Conservation (phyloP, 2,888 invertebrate genomes). For the Hybos culiciformis region DNA sequence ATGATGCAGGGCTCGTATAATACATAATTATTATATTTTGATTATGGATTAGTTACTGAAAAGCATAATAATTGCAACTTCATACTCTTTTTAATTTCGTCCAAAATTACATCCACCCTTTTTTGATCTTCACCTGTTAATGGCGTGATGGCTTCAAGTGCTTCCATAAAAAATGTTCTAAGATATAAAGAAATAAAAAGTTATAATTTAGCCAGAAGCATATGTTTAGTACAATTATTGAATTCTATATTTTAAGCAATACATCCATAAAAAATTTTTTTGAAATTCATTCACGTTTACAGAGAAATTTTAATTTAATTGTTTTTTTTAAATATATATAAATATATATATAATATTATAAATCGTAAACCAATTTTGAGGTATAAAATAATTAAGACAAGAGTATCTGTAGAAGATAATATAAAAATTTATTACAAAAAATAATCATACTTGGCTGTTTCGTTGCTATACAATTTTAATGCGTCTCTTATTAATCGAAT, state of each 20-base stretch:
- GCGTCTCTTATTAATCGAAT: constrained; percentile 53
- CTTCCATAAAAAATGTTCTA: constrained; percentile 68
- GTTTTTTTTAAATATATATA: constrained; percentile 1
- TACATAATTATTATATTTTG: too few relatives aligned
- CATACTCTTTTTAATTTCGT: constrained; percentile 50
- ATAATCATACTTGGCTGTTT: constrained; percentile 46
- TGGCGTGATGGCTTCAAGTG: constrained; percentile 57
- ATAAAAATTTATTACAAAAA: not conserved
- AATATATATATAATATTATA: too few relatives aligned
- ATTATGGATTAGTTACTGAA: constrained; percentile 26
- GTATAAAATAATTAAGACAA: too few relatives aligned
- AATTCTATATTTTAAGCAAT: too few relatives aligned
- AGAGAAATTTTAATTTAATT: too few relatives aligned
- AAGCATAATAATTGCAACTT: constrained; percentile 54
- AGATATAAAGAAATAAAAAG: constrained; percentile 21
- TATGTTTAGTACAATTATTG: too few relatives aligned
- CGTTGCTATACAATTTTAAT: constrained; percentile 48
- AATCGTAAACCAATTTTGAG: too few relatives aligned
- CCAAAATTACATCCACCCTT: constrained; percentile 47
- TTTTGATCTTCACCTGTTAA: constrained; percentile 47
- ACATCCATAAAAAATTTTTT: too few relatives aligned
- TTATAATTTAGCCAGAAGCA: not conserved
- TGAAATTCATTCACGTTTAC: not conserved
- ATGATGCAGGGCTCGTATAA: too few relatives aligned
- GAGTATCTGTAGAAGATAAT: too few relatives aligned